phyloP scores from a whole-genome alignment of 2,888 invertebrate genomes.

The Aphidius colemani region DNA sequence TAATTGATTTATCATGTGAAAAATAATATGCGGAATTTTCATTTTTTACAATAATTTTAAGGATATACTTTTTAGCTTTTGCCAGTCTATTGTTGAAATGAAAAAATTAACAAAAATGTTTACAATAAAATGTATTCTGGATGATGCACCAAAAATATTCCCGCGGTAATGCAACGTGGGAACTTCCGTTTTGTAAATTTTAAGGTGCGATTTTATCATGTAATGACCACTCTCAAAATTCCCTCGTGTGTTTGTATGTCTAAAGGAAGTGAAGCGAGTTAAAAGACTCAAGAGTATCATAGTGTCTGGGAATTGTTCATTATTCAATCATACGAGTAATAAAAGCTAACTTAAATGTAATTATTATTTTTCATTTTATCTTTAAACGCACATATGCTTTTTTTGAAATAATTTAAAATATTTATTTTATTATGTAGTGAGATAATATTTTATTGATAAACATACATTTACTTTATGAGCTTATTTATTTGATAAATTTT shows the following conservation, averaged over 20 bases:
- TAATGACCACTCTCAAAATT: conserved; percentile 8
- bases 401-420: not conserved
- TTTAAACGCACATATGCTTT: not conserved
- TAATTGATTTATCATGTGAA: not conserved
- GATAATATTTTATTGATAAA: too few relatives aligned
- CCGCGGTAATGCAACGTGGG: conserved; percentile 17
- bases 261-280: not conserved
- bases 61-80: not conserved
- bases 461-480: too few relatives aligned
- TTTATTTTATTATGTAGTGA: too few relatives aligned
- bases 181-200: conserved; percentile 21
- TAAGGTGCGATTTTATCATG: conserved; percentile 1
- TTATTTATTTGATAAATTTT: not conserved
- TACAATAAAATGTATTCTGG: not conserved
- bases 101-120: too few relatives aligned
- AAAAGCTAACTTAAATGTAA: too few relatives aligned
- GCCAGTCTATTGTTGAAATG: too few relatives aligned
- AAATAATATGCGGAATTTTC: not conserved
- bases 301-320: too few relatives aligned
- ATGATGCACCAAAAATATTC: not conserved
- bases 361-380: not conserved
- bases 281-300: too few relatives aligned
- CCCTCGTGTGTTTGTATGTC: too few relatives aligned
- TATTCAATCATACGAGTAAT: too few relatives aligned
- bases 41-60: conserved; percentile 13